Base-by-base conservation (phyloP, 1,140 invertebrate species). In the Harpegnathos saltator region DNA sequence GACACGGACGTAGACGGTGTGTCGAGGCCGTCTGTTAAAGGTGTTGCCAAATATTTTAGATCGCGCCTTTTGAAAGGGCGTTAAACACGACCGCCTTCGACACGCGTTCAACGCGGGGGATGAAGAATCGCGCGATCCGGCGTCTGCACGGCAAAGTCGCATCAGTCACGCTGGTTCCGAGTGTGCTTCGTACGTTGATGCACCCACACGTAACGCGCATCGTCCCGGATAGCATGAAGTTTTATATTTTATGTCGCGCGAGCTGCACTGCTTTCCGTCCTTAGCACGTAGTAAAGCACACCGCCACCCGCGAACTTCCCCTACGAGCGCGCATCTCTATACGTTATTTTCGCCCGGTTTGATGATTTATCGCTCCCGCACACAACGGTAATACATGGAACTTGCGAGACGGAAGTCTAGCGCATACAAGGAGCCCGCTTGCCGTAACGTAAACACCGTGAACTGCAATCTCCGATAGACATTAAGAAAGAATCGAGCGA, bases 201-300 rank as follows among this genome's bases (percentile, higher is more conserved):
- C 61, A 33, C 48, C 54, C 63, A 50, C 59, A 75, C 38, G 38
- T 63, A 54, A 66, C 62, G 56, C 38, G 65, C 48, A 66, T 77
- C 44, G 61, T 78, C 17, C 7, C 33, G 14, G 52, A 44, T 44
- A 44, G 52, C 33, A 33, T 50, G 15, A 15, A 59, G 48, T 80
- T 72, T 38, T 59, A 26, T 72, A 77, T 65, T 78, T 78, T 58
- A 54, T 63, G 54, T 78, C 52, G 24, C n/a, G 24, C 24, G 33
- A 72, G 33, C 62, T 50, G 33, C 65, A 19, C 50, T 65, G 83
- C 75, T 84, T 84, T 84, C 44, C 82, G 85, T 3, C 15, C 74
- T 84, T 80, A 73, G 44, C 68, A 68, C 82, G 73, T 65, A 81
- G 65, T 61, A 75, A 83, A 85, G 63, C 59, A 38, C 71, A 48